Conservation (phyloP, 2,113 vertebrate genomes). For the Orientallactaga bullata region DNA sequence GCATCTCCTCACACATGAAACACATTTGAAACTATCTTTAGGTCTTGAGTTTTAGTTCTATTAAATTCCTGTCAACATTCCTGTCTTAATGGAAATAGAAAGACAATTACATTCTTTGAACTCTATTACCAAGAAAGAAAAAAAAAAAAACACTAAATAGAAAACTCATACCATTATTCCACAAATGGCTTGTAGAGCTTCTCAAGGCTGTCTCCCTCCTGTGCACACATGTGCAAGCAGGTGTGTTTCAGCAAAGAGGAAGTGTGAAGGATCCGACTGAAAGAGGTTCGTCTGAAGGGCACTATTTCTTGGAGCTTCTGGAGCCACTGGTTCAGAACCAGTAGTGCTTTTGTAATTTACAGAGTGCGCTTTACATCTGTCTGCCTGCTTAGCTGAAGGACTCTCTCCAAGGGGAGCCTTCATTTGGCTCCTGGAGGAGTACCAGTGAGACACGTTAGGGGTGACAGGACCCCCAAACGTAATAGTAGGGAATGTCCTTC, state of each 20-base stretch:
- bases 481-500: too few relatives aligned
- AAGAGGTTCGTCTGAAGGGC: neutral
- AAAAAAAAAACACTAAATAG: neutral
- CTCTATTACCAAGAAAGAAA: neutral
- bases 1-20: neutral
- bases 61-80: slow-evolving; percentile 66
- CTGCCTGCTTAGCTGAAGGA: neutral
- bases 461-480: too few relatives aligned
- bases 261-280: accelerated
- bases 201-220: neutral
- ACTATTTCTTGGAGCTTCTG: neutral
- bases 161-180: neutral
- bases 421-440: neutral
- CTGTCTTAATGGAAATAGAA: slow-evolving; percentile 14
- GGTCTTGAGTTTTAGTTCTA: slow-evolving; percentile 54
- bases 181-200: neutral
- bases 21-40: neutral
- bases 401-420: neutral
- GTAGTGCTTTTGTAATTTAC: neutral
- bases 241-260: neutral
- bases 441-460: too few relatives aligned
- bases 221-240: neutral
- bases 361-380: accelerated
- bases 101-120: slow-evolving; percentile 39
- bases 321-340: neutral